Evolutionary conservation across 2,797 vertebrate genomes (phyloP), one percentile per base, ranked within the genome.

Genomic region (Paramormyrops hopkinsi): DNA sequence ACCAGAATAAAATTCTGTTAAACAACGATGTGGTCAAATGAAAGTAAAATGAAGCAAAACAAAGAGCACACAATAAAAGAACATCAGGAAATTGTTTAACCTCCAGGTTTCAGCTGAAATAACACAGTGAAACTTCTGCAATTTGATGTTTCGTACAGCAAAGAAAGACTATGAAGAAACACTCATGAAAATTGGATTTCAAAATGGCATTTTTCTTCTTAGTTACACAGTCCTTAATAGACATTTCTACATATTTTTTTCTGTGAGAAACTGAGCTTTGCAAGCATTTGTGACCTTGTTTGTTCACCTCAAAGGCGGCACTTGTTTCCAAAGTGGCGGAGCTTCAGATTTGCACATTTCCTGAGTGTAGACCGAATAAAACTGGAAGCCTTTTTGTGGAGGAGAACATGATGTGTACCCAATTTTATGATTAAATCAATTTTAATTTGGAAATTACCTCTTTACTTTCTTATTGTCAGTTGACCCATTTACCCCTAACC

Each of bases 171-270:
- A 46, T 82, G 65, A 62, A 41, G 76, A 85, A 83, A 90, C 88
- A 85, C 50, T 82, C 89, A 90, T 90, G 89, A 84, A 90, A 92
- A 91, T n/a, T 88, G 87, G 51, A 90, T 91, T 90, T 90, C 51
- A 88, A 90, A 93, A 91, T 54, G 4, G 17, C 33, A 82, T 25
- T 89, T 88, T 89, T 85, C 82, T 86, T 12, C 69, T 76, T 87
- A 91, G 76, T 82, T 46, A 90, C 84, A 54, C 89, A 62, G 44
- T n/a, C 73, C 48, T 90, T 73, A 89, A 90, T 87, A 86, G 82
- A 91, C 89, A 85, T 91, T 92, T 87, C 89, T 79, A 89, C 88
- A 92, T 87, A 56, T 46, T 83, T 90, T 62, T 89, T 53, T 87
- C 73, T 86, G 46, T 89, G 62, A 69, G 56, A 69, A 51, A 87